Evolutionary conservation across 1,140 invertebrate genomes (phyloP), one percentile per base, ranked within the genome.

Genomic region (Pissodes strobi): DNA sequence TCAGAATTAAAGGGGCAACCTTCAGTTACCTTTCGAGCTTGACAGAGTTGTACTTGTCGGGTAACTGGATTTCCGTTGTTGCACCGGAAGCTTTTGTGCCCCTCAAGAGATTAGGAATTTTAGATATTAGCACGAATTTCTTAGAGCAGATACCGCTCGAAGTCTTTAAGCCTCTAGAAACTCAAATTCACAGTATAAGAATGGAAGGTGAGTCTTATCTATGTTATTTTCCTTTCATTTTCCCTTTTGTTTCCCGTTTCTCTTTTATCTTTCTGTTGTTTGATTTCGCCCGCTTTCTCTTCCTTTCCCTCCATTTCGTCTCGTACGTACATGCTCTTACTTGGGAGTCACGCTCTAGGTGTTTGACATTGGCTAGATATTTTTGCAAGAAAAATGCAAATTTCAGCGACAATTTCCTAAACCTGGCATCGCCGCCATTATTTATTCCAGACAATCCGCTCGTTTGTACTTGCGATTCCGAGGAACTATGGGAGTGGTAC

Each of bases 401-500:
- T n/a, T n/a, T n/a, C n/a, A n/a, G n/a, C n/a, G n/a, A n/a, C n/a
- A n/a, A n/a, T n/a, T n/a, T n/a, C n/a, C n/a, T n/a, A n/a, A n/a
- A n/a, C n/a, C n/a, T n/a, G n/a, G n/a, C n/a, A n/a, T n/a, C n/a
- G n/a, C n/a, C n/a, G n/a, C n/a, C n/a, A n/a, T n/a, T n/a, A n/a
- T n/a, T n/a, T 18, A 27, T 83, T 81, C 19, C 81, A 94, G 91
- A 91, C 71, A 93, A 94, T 80, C 92, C 92, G 27, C 78, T 93
- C 59, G 85, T 87, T 57, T 93, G 91, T 75, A 88, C 87, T 68
- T 93, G 92, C 76, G 89, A 92, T 67, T 87, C 90, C 23, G 89
- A 93, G 80, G 89, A 92, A 70, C 80, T 93, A 10, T 94, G 92
- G 91, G 88, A 89, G 80, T 94, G 92, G 92, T 83, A 93, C 68